These are phyloP conservation scores for Odontesthes bonariensis DNA, from an alignment of 2,113 vertebrate genomes.

Conservation along the genomic window DNA sequence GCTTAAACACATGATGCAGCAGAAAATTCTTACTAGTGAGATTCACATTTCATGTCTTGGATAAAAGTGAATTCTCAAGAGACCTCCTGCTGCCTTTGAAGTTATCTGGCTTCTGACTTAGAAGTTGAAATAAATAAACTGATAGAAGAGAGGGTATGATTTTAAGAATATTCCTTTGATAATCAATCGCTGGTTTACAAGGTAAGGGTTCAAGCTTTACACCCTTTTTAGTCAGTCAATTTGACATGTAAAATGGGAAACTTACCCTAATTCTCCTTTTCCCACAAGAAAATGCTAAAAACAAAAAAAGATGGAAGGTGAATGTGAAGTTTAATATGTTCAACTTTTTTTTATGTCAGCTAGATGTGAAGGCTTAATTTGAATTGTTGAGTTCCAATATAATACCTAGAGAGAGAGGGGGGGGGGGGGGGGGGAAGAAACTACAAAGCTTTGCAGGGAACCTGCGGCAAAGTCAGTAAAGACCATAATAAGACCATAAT, in stretches of 20 bases:
- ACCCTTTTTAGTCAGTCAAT: constrained; percentile 17
- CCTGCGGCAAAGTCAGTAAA: too few relatives aligned
- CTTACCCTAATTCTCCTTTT: too few relatives aligned
- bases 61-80: constrained; percentile 43
- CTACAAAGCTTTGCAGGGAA: background rate
- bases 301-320: background rate
- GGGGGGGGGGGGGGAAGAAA: background rate
- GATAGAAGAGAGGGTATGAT: constrained; percentile 7
- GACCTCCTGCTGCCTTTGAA: constrained; percentile 53
- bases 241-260: background rate
- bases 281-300: too few relatives aligned
- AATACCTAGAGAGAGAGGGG: background rate
- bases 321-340: background rate
- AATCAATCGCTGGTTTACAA: constrained; percentile 34
- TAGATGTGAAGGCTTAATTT: too few relatives aligned
- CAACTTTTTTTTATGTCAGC: too few relatives aligned
- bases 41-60: constrained; percentile 42
- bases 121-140: constrained; percentile 51
- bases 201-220: constrained; percentile 7
- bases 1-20: constrained; percentile 21
- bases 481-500: background rate
- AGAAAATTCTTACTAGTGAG: constrained; percentile 25
- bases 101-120: constrained; percentile 41
- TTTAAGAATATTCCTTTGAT: constrained; percentile 24
- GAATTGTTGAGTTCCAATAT: background rate